A percentile compares a stretch with the other conserved stretches of the same genome.
Evolutionary conservation across 1,140 invertebrate species (phyloP).

Genomic region (Microvelia longipes): DNA sequence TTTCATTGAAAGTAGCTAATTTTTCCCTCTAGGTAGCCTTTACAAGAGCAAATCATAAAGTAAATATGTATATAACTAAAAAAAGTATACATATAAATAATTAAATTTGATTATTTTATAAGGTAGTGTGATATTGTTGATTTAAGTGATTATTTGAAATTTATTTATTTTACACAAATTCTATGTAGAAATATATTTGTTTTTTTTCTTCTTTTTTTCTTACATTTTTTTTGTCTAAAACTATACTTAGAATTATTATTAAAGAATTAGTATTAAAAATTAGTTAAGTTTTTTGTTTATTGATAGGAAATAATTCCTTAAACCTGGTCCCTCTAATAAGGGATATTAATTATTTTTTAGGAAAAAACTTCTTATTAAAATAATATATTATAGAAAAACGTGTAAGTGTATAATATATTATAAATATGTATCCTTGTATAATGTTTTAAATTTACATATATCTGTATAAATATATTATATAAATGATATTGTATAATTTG

Average conservation of each 20-base stretch:
- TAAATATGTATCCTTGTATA: too few species aligned
- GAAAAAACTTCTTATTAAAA: too few species aligned
- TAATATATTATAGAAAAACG: too few species aligned
- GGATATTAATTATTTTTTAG: too few species aligned
- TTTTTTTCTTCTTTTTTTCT: neutral
- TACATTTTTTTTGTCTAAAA: neutral
- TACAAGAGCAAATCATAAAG: neutral
- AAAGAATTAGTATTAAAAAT: neutral
- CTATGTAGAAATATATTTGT: neutral
- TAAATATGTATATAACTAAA: neutral
- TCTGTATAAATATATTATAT: too few species aligned
- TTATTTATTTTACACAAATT: neutral
- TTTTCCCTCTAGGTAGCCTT: constrained; percentile 3
- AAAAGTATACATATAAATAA: neutral
- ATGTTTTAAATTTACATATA: too few species aligned
- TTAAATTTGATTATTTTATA: neutral
- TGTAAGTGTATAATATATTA: too few species aligned
- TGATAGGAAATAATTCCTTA: too few species aligned
- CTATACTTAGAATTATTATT: neutral
- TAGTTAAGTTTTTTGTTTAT: too few species aligned
- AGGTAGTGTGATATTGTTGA: neutral
- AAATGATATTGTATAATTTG: too few species aligned
- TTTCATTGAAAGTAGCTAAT: too few species aligned
- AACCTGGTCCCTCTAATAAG: too few species aligned
- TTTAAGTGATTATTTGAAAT: constrained; percentile 2